Evolutionary conservation across 2,888 invertebrate species (phyloP).

Genomic region (Plemyria rubiginata): DNA sequence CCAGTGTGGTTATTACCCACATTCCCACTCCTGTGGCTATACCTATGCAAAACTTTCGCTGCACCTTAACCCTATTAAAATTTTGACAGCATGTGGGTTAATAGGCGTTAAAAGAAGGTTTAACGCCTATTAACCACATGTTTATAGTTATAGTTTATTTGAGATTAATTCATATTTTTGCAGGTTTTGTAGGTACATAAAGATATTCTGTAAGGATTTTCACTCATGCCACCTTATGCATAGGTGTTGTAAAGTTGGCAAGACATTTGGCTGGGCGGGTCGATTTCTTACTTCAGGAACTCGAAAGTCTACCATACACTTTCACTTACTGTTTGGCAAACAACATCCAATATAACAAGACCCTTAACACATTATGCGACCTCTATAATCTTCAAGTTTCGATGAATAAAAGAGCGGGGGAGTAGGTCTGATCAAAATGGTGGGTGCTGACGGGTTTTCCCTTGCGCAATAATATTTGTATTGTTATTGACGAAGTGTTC

Average conservation of each 20-base stretch:
- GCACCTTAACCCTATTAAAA: neutral
- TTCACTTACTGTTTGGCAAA: constrained; percentile 22
- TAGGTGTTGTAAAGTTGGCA: neutral
- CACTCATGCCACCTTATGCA: neutral
- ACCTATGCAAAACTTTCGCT: too few species aligned
- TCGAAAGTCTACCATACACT: constrained; percentile 3
- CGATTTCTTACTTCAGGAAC: constrained; percentile 2
- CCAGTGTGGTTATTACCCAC: too few species aligned
- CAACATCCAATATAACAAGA: constrained; percentile 13
- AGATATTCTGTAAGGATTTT: neutral
- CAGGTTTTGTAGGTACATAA: too few species aligned
- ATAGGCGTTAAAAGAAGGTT: neutral
- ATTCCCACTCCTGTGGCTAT: too few species aligned
- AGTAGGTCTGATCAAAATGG: constrained; percentile 16
- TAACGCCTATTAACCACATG: too few species aligned
- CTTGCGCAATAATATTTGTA: constrained; percentile 42
- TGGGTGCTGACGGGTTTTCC: constrained; percentile 41
- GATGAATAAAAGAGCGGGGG: neutral
- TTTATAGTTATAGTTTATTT: neutral
- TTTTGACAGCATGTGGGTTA: neutral
- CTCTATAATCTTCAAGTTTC: neutral
- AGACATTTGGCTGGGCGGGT: neutral
- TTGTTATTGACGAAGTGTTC: constrained; percentile 44
- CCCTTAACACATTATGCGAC: constrained; percentile 5
- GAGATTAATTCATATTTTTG: neutral